These are phyloP conservation scores for Charina bottae DNA, from an alignment of 2,113 vertebrate species.

Conservation along the genomic window DNA sequence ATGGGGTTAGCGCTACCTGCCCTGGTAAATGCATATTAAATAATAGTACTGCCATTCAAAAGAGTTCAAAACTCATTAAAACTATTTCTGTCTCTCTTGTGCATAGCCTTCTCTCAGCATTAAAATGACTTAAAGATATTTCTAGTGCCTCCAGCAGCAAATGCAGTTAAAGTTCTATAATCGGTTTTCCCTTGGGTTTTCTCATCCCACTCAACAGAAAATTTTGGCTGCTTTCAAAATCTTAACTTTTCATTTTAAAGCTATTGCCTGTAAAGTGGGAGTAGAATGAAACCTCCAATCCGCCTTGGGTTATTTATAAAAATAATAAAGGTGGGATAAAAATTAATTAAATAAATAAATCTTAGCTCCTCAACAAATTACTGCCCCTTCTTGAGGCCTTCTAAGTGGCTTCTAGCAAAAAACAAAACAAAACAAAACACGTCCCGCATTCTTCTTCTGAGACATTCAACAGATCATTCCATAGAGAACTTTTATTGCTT, in stretches of 20 bases:
- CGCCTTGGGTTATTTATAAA: too few species aligned
- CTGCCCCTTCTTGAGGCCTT: slow-evolving; percentile 2
- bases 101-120: neutral
- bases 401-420: neutral
- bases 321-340: too few species aligned
- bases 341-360: too few species aligned
- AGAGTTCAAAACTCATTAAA: slow-evolving; percentile 14
- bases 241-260: slow-evolving; percentile 19
- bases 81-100: neutral
- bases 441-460: neutral
- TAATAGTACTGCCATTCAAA: neutral
- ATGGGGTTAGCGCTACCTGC: neutral
- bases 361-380: neutral
- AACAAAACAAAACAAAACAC: neutral
- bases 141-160: slow-evolving; percentile 10
- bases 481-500: neutral
- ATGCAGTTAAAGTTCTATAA: slow-evolving; percentile 16
- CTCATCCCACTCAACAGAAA: slow-evolving; percentile 5
- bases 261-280: neutral
- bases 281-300: neutral
- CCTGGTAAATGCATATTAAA: slow-evolving; percentile 13
- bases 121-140: neutral
- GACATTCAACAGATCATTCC: neutral
- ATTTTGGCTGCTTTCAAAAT: slow-evolving; percentile 25
- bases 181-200: neutral